Evolutionary conservation across 2,797 vertebrate species (phyloP), one percentile per base, ranked within the genome.

Genomic region (Chelon labrosus): DNA sequence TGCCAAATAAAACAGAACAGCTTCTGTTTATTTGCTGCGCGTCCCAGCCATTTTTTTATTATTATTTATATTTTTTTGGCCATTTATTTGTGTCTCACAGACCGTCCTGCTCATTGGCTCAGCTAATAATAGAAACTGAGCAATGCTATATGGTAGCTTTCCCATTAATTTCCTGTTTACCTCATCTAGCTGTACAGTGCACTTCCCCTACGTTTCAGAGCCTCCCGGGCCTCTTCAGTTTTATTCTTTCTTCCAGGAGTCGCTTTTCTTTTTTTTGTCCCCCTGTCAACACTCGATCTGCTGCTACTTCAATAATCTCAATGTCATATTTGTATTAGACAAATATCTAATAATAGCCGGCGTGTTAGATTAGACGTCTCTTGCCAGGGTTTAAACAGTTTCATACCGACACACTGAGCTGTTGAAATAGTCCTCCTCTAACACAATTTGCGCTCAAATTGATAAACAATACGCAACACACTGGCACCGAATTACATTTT

Each of bases 291-390:
- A 72, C 68, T 41, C 57, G 69, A 87, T 87, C 73, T 72, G 75
- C 65, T 80, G 80, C 86, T 86, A 82, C 88, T 88, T 90, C 85
- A 86, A 75, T 88, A 88, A 88, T 88, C 83, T 90, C 86, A 88
- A 52, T 67, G 84, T 86, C 79, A 88, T 71, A 82, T 89, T 85
- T 79, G 80, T 83, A 75, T 87, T 79, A 85, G 84, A 83, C 64
- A 86, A 81, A 88, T 80, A 79, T 86, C 89, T 93, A 91, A 90
- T 89, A 92, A 90, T 91, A 92, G 89, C 82, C 61, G 25, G 54
- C 20, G 27, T 75, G 82, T 86, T 79, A 66, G 77, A 85, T 35
- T 53, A 65, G 70, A 78, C 70, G 50, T 55, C 65, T 84, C 55
- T 58, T 79, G 67, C 60, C 72, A 82, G 65, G 35, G 49, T 74